A percentile compares a stretch with the other conserved stretches of the same genome.
These are phyloP conservation scores for Encarsia formosa DNA, from an alignment of 2,888 invertebrate species.

Conservation along the genomic window DNA sequence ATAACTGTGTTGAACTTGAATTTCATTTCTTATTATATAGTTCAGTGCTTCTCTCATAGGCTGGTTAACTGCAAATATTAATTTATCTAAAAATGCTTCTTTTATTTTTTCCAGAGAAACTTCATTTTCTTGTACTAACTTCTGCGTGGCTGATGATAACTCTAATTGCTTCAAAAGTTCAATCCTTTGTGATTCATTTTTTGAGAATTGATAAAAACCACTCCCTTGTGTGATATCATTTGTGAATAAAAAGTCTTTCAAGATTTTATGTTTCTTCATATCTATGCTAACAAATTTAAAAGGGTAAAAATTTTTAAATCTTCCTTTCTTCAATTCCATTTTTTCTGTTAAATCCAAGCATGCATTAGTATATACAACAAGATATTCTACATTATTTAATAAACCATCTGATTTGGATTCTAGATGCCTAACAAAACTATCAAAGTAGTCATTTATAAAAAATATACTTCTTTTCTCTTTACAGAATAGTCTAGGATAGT, in stretches of 20 bases:
- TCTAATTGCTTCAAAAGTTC: constrained; percentile 34
- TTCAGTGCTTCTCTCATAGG: constrained; percentile 33
- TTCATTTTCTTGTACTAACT: constrained; percentile 31
- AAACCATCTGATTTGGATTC: constrained; percentile 22
- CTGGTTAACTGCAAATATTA: constrained; percentile 28
- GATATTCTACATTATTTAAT: constrained; percentile 30
- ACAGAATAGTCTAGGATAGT: too few species aligned
- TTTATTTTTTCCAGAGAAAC: constrained; percentile 26
- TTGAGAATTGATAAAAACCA: constrained; percentile 32
- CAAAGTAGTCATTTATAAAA: constrained; percentile 32
- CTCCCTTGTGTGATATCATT: neutral
- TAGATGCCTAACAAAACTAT: constrained; percentile 33
- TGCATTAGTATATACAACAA: constrained; percentile 35
- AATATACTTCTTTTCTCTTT: too few species aligned
- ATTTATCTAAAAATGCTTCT: constrained; percentile 33
- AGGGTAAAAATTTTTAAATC: constrained; percentile 17
- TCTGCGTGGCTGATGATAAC: constrained; percentile 31
- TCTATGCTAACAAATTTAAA: constrained; percentile 12
- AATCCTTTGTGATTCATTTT: constrained; percentile 31
- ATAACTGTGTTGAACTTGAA: constrained; percentile 31
- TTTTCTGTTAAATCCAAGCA: constrained; percentile 32
- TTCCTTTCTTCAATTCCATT: constrained; percentile 27
- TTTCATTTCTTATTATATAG: constrained; percentile 33
- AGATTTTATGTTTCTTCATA: neutral
- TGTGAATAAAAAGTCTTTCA: constrained; percentile 13